Evolutionary conservation across 2,888 invertebrate genomes (phyloP), one percentile per base, ranked within the genome.

Genomic region (Tridacna crocea): DNA sequence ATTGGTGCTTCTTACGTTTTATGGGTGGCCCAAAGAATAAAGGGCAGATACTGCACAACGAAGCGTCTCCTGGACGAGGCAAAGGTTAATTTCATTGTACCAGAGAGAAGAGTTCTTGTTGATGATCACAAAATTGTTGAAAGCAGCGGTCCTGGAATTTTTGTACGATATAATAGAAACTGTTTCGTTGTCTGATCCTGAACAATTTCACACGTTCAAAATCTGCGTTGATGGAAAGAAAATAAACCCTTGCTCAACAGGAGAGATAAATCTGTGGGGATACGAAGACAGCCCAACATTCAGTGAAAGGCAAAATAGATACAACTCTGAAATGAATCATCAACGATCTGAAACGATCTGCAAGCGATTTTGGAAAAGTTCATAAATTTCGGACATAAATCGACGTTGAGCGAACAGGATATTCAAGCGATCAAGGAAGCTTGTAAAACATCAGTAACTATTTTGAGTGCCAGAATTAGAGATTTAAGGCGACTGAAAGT

Each of bases 171-270:
- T 84, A 73, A 72, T 79, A 55, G 77, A 80, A 1, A 65, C 72
- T 47, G 60, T 82, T 3, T 51, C 82, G 17, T 17, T 51, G 26
- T 63, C 22, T 36, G 73, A 75, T 48, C 68, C 66, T 10, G 68
- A 73, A 12, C 77, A 82, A 68, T 15, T 65, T 36, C 13, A 26
- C 47, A 85, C 77, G 1, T 85, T 72, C 75, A 85, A 82, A 47
- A 36, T 82, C 24, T 85, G 84, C 68, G 78, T 85, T 19, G 84
- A 82, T 75, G 80, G 80, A 4, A 82, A 82, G 55, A 84, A 85
- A 61, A 75, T 82, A 13, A 84, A 84, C 65, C 79, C 79, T 15
- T 66, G 72, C 61, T 82, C 77, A 6, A 72, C 13, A 55, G 80
- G 83, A 36, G 80, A 84, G 46, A 72, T 85, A 65, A 51, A 82